Conservation (phyloP, 2,113 vertebrate species). For the Ceuthmochares aereus region DNA sequence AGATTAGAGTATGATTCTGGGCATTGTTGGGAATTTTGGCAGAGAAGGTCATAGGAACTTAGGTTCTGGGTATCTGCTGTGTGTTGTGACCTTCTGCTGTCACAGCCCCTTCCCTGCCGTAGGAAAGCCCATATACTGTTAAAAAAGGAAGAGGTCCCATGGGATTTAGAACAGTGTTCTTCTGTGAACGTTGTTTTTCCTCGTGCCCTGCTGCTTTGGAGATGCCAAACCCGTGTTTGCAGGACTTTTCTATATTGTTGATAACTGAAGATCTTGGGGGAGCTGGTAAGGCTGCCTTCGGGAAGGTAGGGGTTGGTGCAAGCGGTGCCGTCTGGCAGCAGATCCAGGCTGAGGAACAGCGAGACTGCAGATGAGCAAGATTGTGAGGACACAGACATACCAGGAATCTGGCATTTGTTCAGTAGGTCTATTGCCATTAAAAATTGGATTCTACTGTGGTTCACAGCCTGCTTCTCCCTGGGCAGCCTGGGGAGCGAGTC, state of each 20-base stretch:
- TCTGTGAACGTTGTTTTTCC: background rate
- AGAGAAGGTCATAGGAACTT: background rate
- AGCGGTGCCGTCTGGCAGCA: background rate
- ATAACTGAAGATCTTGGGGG: background rate
- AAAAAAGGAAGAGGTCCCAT: background rate
- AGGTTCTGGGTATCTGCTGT: rapidly evolving
- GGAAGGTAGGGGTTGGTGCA: background rate
- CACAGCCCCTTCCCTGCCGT: background rate
- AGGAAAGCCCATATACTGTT: rapidly evolving
- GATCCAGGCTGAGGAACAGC: background rate
- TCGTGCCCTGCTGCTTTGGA: background rate
- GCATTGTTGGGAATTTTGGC: background rate
- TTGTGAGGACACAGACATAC: rapidly evolving
- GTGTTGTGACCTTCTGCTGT: background rate
- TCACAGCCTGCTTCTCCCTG: background rate
- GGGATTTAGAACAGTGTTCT: background rate
- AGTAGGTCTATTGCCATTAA: rapidly evolving
- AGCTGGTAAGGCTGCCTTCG: background rate
- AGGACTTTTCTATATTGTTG: background rate
- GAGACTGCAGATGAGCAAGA: rapidly evolving
- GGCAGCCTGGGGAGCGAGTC: background rate
- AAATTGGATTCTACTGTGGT: background rate
- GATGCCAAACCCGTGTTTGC: background rate
- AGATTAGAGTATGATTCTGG: background rate
- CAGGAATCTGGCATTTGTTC: background rate